Evolutionary conservation across 2,113 vertebrate species (phyloP).

Genomic region (Rhodinocichla rosea): DNA sequence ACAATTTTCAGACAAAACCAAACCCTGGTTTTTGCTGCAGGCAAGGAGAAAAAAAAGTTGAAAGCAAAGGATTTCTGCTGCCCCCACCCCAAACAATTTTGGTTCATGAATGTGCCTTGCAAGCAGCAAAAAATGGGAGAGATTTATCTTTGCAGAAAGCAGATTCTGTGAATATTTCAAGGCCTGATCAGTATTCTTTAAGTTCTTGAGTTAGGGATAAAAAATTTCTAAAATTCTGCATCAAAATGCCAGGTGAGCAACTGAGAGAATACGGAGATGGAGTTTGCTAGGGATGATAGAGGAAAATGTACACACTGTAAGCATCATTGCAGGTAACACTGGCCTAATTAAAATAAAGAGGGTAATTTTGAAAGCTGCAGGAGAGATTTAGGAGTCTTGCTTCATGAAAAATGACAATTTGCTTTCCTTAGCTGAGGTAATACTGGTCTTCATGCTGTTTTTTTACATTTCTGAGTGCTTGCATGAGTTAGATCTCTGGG

Average conservation of each 20-base stretch:
- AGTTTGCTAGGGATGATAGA: neutral
- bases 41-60: neutral
- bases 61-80: neutral
- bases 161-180: neutral
- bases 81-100: neutral
- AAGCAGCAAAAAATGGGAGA: neutral
- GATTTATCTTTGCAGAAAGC: neutral
- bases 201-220: neutral
- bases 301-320: neutral
- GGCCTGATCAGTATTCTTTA: neutral
- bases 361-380: neutral
- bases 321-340: neutral
- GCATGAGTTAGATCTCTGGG: neutral
- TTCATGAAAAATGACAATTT: neutral
- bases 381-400: neutral
- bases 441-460: neutral
- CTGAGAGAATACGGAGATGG: neutral
- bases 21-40: neutral
- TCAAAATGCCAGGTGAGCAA: neutral
- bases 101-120: neutral
- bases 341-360: neutral
- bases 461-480: neutral
- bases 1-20: neutral
- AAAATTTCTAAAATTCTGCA: neutral
- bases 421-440: neutral